A percentile compares a stretch with the other conserved stretches of the same genome.
Evolutionary conservation across 2,113 vertebrate genomes (phyloP).

Genomic region (Colossoma macropomum): DNA sequence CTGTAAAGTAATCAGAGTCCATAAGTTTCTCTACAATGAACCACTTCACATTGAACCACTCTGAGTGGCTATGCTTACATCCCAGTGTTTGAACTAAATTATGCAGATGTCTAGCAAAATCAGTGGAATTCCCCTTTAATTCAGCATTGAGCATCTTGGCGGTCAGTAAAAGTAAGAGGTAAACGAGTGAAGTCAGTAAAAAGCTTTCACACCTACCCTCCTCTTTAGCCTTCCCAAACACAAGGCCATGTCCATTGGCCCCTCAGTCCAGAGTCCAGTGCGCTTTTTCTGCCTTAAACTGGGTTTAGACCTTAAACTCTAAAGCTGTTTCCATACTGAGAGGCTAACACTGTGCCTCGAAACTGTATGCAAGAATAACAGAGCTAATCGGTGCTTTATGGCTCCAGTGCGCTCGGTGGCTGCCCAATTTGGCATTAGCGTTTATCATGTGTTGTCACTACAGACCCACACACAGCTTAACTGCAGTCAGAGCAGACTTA

Average conservation of each 20-base stretch:
- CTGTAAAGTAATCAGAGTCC: no score
- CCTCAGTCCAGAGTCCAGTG: slow-evolving; percentile 56
- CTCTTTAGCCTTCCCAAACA: slow-evolving; percentile 73
- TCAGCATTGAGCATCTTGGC: not conserved
- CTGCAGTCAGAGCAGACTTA: slow-evolving; percentile 32
- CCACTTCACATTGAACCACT: no score
- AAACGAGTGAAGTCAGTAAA: not conserved
- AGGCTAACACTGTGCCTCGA: not conserved
- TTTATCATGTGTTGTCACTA: slow-evolving; percentile 34
- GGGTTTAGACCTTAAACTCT: not conserved
- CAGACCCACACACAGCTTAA: slow-evolving; percentile 35
- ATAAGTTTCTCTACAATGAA: no score
- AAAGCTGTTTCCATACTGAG: slow-evolving; percentile 16
- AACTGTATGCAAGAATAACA: not conserved
- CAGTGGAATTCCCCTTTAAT: no score
- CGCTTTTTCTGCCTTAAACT: not conserved
- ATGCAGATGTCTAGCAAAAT: no score
- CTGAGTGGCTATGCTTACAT: no score
- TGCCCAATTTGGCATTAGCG: slow-evolving; percentile 41
- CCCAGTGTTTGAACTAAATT: no score
- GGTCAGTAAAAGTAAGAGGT: not conserved
- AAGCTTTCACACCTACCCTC: slow-evolving; percentile 68
- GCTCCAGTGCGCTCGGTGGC: slow-evolving; percentile 19
- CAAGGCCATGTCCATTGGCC: slow-evolving; percentile 68
- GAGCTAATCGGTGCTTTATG: slow-evolving; percentile 12